Evolutionary conservation across 2,888 invertebrate genomes (phyloP).

Genomic region (Drosophila pegasa): DNA sequence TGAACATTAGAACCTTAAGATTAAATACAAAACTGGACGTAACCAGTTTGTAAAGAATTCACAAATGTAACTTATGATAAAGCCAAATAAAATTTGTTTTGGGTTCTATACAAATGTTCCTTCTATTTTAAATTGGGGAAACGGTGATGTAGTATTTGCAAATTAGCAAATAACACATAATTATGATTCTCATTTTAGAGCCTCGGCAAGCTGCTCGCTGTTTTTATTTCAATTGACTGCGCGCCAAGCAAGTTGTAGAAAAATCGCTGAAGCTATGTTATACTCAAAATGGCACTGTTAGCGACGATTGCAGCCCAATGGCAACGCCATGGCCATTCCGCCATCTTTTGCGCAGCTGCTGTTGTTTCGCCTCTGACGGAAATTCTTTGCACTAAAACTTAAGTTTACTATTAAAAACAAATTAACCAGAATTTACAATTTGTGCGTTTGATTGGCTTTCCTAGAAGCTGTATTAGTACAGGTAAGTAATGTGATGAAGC

Average conservation of each 20-base stretch:
- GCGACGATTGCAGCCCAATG: conserved; percentile 1
- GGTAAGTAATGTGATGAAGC: conserved; percentile 19
- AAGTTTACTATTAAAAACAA: conserved; percentile 31
- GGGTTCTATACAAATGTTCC: conserved; percentile 9
- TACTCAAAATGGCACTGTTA: conserved; percentile 44
- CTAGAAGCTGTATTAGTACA: not conserved
- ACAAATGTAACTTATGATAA: conserved; percentile 36
- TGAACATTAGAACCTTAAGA: conserved; percentile 18
- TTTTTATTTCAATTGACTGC: not conserved
- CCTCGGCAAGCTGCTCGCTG: not conserved
- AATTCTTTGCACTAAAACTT: conserved; percentile 62
- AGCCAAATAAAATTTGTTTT: conserved; percentile 54
- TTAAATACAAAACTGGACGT: conserved; percentile 44
- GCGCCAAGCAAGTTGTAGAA: conserved; percentile 20
- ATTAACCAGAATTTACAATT: not conserved
- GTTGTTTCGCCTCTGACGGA: conserved; percentile 72
- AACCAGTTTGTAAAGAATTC: conserved; percentile 59
- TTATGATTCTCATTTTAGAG: too few relatives aligned
- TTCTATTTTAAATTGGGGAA: not conserved
- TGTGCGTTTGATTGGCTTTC: not conserved
- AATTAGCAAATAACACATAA: not conserved
- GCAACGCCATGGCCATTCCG: conserved; percentile 56
- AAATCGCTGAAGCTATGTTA: conserved; percentile 4
- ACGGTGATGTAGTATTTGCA: too few relatives aligned
- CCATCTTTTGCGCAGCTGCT: conserved; percentile 78